Base-by-base conservation (phyloP, 2,888 invertebrate species). In the Coelinius sp. region DNA sequence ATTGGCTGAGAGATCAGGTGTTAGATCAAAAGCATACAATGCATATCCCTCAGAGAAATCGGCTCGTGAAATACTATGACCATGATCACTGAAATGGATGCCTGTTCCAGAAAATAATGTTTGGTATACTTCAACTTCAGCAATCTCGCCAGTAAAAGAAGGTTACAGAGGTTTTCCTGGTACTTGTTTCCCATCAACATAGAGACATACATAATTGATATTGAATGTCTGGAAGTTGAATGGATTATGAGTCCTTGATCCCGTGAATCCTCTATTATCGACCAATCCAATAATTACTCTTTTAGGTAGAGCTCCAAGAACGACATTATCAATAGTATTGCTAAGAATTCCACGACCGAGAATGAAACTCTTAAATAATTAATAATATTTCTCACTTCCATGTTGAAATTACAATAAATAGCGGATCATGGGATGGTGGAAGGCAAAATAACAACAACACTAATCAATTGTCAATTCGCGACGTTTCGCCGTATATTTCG, bases 21-120 rank as follows among this genome's bases (percentile, higher is more conserved):
- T 79, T 1, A 80, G 66, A 64, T 82, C 81, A 24, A 82, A 81
- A 12, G 73, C 77, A 25, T 75, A 74, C 12, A 82, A 67, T 22
- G 69, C 73, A 59, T 77, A 76, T 0, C 78, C 80, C 0, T 68
- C 1, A 0, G 68, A 12, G 20, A 74, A 79, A 0, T 53, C 44
- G 8, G 35, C 6, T 8, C 77, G 68, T 0, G 25, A 35, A 14
- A 77, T 66, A 27, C 14, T 14, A 27, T 31, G 7, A 0, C 31
- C 14, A 6, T 31, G 56, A 17, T 59, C 31, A 1, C 17, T 17
- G 10, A 59, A 59, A 31, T 59, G 31, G 1, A 59, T 31, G 2
- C 56, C 25, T 0, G 53, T 24, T n/a, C 53, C 53, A 7, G 12
- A 24, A 12, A 25, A 25, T 4, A 53, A 6, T n/a, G 31, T 17